Base-by-base conservation (phyloP, 2,888 invertebrate genomes). In the Nomada ferruginata region DNA sequence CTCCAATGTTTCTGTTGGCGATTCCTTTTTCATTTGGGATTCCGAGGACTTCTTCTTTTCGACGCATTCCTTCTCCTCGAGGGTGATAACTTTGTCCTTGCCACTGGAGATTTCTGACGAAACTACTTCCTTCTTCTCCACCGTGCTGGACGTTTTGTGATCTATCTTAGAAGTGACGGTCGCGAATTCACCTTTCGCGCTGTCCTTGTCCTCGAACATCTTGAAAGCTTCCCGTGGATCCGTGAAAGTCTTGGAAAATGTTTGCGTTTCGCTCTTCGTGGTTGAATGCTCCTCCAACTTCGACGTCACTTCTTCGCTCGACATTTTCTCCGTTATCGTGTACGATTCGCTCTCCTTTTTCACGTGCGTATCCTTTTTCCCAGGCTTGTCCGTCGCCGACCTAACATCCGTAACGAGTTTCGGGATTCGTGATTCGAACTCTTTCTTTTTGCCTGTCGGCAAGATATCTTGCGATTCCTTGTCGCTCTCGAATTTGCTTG, bases 371-470 rank as follows among this genome's bases (percentile, higher is more conserved):
- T 90, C 89, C 63, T 87, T 90, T 18, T 74, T 87, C 0, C 29
- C 47, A 1, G 83, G 74, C 63, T 89, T 90, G 3, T 91, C 91
- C 0, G 64, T 13, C 1, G 73, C 47, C 0, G 70, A 2, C 42
- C 82, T 83, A 0, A 76, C 18, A 13, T 80, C 80, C 0, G 64
- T 7, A 9, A 90, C 84, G 0, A 87, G 84, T 75, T 92, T 92
- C 2, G 92, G 92, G 64, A 92, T 92, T 44, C 90, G 87, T 0
- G 92, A 92, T 60, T 92, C 92, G 50, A 89, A 91, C 76, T 92
- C 91, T 15, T 83, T 85, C 72, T 88, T 89, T 20, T 82, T 84
- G 2, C 74, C 85, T 0, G 66, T 72, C 4, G 82, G 76, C 4
- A 86, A 81, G 2, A 69, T 11, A 0, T 87, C 69, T 0, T 61